Evolutionary conservation across 92 coral and sea anemone species (phyloP), one percentile per base, ranked within the genome.

Genomic region (Porites divaricata): DNA sequence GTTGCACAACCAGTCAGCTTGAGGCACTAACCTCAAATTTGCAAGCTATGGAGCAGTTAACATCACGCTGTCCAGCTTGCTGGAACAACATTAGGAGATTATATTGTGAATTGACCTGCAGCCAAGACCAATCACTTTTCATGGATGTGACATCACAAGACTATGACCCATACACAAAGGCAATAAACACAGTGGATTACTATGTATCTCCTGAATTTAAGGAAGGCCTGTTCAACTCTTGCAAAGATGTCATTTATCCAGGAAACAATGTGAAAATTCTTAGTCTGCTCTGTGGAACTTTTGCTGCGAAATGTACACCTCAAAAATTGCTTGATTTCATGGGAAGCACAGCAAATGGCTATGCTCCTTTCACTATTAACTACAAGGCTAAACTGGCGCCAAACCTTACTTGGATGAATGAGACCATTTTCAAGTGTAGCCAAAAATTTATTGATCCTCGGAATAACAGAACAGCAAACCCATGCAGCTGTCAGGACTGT

Each of bases 11-110:
- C 5, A 85, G 85, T 0, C 99, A 96, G 84, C 86, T 95, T 4
- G 54, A 14, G 13, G 78, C 91, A 20, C 67, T 96, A 11, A 80
- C 72, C 51, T 6, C 4, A 0, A 95, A 87, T 69, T 72, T 96
- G 16, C 82, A 91, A 62, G 86, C 86, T 21, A 78, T 92, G 23
- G 63, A 81, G 7, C 94, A 92, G 84, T 78, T 94, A 28, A 86
- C 93, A 13, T 78, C 88, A 10, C 95, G 98, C 16, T 96, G 99
- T 21, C 99, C 99, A 2, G 93, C 94, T 25, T 96, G 99, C 67
- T 93, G 96, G 98, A 89, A 91, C 68, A 96, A 96, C 88, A 77
- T 96, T 88, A 45, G 98, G 52, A 88, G 94, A 11, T 28, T 96
- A 74, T 96, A 85, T 59, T 96, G 99, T 52, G 86, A 70, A 67